Conservation (phyloP, 2,113 vertebrate genomes). For the Enhydra lutris region DNA sequence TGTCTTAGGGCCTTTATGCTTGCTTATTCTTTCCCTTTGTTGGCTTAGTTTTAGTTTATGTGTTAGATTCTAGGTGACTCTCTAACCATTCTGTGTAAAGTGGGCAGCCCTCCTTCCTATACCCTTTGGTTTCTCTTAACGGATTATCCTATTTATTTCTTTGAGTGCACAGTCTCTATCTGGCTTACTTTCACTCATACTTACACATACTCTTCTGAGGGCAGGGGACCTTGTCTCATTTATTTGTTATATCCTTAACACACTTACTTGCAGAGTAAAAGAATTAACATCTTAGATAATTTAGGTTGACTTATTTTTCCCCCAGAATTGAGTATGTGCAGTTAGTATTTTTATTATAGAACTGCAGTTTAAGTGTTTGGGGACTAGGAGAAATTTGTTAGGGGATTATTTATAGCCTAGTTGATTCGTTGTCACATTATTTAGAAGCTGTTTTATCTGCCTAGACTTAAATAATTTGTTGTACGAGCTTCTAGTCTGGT, state of each 20-base stretch:
- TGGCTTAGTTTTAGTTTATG: background rate
- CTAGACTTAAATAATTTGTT: slow-evolving; percentile 5
- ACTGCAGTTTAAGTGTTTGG: background rate
- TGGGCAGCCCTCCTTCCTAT: background rate
- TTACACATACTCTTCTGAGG: background rate
- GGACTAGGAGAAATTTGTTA: background rate
- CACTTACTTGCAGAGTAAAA: background rate
- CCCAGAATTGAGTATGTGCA: background rate
- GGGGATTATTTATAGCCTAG: background rate
- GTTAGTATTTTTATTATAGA: background rate
- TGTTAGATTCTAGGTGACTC: background rate
- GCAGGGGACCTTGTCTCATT: background rate
- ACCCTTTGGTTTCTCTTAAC: background rate
- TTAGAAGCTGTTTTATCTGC: background rate
- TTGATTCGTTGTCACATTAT: background rate
- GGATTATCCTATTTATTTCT: background rate
- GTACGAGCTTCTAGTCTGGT: background rate
- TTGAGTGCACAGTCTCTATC: background rate
- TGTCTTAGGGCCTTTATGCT: background rate
- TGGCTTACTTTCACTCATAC: background rate
- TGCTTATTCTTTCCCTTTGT: background rate
- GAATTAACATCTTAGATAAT: background rate
- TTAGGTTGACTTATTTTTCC: background rate
- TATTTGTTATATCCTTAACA: background rate
- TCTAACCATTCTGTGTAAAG: background rate